phyloP scores from a whole-genome alignment of 2,888 invertebrate genomes.

The Caenorhabditis sp. region DNA sequence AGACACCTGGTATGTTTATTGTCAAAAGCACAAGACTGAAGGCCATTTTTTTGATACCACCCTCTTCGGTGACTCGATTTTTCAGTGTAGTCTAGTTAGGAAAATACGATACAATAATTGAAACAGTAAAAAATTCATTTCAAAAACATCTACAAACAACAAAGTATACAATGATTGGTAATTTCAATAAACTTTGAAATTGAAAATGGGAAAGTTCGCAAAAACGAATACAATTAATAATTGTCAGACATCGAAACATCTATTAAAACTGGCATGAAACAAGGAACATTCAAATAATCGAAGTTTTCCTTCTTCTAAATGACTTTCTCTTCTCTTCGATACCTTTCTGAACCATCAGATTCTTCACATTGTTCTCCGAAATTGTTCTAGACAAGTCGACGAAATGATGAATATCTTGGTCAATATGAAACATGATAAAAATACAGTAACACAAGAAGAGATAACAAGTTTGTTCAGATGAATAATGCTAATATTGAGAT shows the following conservation, averaged over 20 bases:
- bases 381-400: conserved; percentile 11
- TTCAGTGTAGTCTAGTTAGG: too few species aligned
- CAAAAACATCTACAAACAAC: neutral
- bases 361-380: conserved; percentile 20
- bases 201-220: neutral
- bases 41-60: too few species aligned
- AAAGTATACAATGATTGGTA: neutral
- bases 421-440: conserved; percentile 31
- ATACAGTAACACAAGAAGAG: neutral
- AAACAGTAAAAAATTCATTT: too few species aligned
- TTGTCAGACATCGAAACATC: neutral
- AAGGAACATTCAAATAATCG: neutral
- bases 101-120: too few species aligned
- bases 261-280: neutral
- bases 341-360: conserved; percentile 19
- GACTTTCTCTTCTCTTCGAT: conserved; percentile 28
- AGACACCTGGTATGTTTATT: neutral
- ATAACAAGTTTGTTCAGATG: neutral
- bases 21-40: neutral
- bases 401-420: conserved; percentile 32
- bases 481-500: neutral
- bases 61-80: too few species aligned
- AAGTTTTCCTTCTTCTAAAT: conserved; percentile 12
- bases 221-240: neutral
- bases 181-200: neutral